Evolutionary conservation across 2,113 vertebrate genomes (phyloP), one percentile per base, ranked within the genome.

Genomic region (Gadus chalcogrammus): DNA sequence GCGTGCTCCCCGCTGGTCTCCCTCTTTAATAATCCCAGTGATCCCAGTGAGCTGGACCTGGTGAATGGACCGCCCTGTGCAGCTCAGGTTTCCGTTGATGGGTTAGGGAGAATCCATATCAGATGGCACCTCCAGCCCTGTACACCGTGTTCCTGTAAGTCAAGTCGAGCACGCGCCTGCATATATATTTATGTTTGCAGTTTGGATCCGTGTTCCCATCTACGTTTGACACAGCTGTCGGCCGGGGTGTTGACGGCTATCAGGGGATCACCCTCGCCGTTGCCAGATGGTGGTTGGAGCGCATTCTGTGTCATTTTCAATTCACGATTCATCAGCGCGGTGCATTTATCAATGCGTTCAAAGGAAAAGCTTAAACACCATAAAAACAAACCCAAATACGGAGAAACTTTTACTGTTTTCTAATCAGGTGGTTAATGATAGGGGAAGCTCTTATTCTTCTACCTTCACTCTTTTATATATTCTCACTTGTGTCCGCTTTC

Each of bases 111-210:
- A 77, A 24, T 64, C 55, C 65, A 28, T 20, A 66, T 11, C 31
- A 8, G 64, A 71, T 72, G 31, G 28, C 42, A 18, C 63, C 53
- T 3, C 67, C 73, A 68, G 77, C 68, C 72, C 64, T 72, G 87
- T 80, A 84, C 82, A 80, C 5, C 28, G 60, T 80, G 85, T 86
- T 76, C 83, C 73, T 42, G 71, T 60, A 61, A 65, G 69, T 48
- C 15, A 7, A 16, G 58, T 38, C 27, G 28, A 58, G 28, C 59
- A 28, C 56, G 63, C 56, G 27, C 28, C 12, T 24, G 60, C 38
- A 18, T 77, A 42, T 78, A 80, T 81, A 72, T 78, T 79, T 73
- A 77, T 72, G 28, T 56, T 17, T 77, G 70, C 53, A 28, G 64
- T 77, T 48, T 38, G 42, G 67, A 24, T 24, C 60, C 9, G 22